phyloP scores from a whole-genome alignment of 2,888 invertebrate genomes.

The Eristalinus aeneus region DNA sequence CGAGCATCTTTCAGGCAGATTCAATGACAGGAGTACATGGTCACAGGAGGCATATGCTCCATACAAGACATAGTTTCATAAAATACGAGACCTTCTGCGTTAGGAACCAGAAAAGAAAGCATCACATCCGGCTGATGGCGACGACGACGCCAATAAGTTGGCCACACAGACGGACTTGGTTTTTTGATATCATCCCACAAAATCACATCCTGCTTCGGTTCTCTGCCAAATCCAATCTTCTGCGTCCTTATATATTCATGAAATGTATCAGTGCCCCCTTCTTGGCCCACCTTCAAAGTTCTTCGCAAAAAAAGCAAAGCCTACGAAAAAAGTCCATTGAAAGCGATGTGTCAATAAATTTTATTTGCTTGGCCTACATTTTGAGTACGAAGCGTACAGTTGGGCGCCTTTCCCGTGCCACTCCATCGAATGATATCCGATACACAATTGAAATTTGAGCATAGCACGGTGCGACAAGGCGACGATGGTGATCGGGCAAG shows the following conservation, averaged over 20 bases:
- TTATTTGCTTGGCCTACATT: conserved; percentile 57
- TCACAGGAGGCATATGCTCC: not conserved
- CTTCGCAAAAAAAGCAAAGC: not conserved
- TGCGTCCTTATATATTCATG: conserved; percentile 40
- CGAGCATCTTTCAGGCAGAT: not conserved
- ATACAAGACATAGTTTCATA: not conserved
- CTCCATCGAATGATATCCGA: conserved; percentile 15
- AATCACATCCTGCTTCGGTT: conserved; percentile 1
- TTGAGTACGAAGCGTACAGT: conserved; percentile 4
- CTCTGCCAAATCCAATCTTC: conserved; percentile 46
- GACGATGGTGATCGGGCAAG: conserved; percentile 10
- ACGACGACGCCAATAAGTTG: conserved; percentile 37
- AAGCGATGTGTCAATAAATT: conserved; percentile 52
- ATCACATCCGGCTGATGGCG: not conserved
- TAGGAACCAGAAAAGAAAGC: not conserved
- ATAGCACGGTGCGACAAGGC: not conserved
- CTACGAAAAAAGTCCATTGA: conserved; percentile 5
- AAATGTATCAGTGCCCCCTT: conserved; percentile 12
- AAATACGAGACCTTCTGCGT: not conserved
- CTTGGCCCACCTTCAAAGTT: not conserved
- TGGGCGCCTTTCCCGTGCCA: not conserved
- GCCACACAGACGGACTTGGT: conserved; percentile 26
- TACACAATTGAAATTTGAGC: conserved; percentile 56
- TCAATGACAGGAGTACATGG: not conserved
- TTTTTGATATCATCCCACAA: conserved; percentile 22